These are phyloP conservation scores for Diadegma fenestrale DNA, from an alignment of 2,888 invertebrate genomes.

Conservation along the genomic window DNA sequence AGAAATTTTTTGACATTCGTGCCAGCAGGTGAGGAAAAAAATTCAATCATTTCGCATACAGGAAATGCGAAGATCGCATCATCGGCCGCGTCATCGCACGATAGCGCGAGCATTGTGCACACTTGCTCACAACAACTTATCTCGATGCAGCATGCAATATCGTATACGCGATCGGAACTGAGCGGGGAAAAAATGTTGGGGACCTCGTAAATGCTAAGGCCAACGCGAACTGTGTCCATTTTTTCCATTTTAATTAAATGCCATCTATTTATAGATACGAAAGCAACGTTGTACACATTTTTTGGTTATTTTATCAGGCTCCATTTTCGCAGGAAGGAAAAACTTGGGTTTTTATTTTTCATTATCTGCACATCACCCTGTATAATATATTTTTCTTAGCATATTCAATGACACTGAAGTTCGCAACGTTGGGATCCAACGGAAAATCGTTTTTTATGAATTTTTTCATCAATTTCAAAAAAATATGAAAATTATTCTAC, in stretches of 20 bases:
- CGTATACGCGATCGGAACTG: constrained; percentile 60
- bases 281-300: not conserved
- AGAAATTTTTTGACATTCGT: not conserved
- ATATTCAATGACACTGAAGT: not conserved
- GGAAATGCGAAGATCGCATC: constrained; percentile 27
- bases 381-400: not conserved
- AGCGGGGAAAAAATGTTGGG: constrained; percentile 76
- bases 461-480: too few species aligned
- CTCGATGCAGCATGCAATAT: constrained; percentile 64
- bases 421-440: too few species aligned
- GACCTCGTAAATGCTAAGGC: constrained; percentile 81
- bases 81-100: constrained; percentile 9
- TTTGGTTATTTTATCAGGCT: not conserved
- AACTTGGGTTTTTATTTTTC: not conserved
- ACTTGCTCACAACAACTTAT: constrained; percentile 61
- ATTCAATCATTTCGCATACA: not conserved
- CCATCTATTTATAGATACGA: too few species aligned
- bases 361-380: not conserved
- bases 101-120: constrained; percentile 23
- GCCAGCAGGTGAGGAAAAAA: not conserved
- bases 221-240: constrained; percentile 23
- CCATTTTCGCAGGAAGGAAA: not conserved
- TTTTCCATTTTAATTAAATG: too few species aligned
- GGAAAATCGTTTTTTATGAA: too few species aligned
- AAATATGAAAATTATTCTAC: too few species aligned